Evolutionary conservation across 2,113 vertebrate genomes (phyloP).

Genomic region (cattle (Bos taurus)): DNA sequence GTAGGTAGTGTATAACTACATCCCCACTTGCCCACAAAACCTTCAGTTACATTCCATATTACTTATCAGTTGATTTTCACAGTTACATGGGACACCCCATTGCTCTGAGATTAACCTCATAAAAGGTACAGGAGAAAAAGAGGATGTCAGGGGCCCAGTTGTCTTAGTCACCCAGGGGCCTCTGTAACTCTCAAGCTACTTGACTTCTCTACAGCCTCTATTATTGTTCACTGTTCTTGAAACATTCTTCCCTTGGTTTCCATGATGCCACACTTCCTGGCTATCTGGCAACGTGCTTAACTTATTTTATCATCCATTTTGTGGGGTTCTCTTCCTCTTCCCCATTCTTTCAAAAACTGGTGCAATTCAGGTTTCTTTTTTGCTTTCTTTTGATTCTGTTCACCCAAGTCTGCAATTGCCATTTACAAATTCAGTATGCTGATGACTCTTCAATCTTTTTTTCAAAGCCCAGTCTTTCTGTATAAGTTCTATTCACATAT

Average conservation of each 20-base stretch:
- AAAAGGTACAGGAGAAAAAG: background rate
- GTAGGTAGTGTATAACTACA: background rate
- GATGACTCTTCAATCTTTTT: background rate
- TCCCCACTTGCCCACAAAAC: background rate
- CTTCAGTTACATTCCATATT: background rate
- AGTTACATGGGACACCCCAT: background rate
- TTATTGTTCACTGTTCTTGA: background rate
- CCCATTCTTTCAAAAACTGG: background rate
- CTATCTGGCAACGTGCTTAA: background rate
- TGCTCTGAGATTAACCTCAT: background rate
- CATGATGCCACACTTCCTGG: background rate
- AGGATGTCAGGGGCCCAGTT: background rate
- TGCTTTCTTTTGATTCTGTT: background rate
- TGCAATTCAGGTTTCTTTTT: background rate
- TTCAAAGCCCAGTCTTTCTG: background rate
- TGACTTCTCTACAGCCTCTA: background rate
- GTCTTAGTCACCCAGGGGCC: background rate
- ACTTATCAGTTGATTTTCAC: background rate
- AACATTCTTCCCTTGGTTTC: background rate
- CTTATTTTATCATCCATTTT: background rate
- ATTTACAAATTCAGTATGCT: background rate
- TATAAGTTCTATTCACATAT: background rate
- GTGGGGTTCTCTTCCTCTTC: background rate
- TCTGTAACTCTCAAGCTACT: background rate
- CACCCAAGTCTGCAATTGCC: background rate